phyloP scores from a whole-genome alignment of 2,888 invertebrate genomes.

The Strigamia crassipes region DNA sequence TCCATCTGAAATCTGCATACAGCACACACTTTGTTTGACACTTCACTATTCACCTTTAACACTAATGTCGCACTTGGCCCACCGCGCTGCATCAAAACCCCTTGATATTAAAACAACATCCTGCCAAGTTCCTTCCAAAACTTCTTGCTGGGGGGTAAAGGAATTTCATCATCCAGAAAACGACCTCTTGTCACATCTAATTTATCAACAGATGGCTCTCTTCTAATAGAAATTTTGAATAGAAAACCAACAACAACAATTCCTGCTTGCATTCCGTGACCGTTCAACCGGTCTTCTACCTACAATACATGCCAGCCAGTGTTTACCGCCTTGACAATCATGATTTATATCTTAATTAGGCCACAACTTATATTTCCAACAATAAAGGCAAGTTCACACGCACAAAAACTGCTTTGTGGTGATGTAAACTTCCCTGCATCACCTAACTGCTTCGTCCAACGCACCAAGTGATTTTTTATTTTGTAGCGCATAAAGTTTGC shows the following conservation, averaged over 20 bases:
- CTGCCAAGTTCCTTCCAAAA: background rate
- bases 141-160: background rate
- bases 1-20: background rate
- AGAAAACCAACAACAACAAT: background rate
- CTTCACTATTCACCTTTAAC: background rate
- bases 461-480: too few species aligned
- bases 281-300: background rate
- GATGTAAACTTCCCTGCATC: too few species aligned
- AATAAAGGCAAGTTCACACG: too few species aligned
- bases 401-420: too few species aligned
- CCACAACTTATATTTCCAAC: too few species aligned
- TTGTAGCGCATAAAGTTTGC: too few species aligned
- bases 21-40: background rate
- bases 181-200: slow-evolving; percentile 1
- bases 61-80: background rate
- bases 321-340: background rate
- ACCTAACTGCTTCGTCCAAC: too few species aligned
- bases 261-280: background rate
- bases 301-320: background rate
- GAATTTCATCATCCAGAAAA: slow-evolving; percentile 28
- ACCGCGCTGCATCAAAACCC: background rate
- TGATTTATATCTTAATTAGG: too few species aligned
- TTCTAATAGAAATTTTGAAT: background rate
- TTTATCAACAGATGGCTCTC: slow-evolving; percentile 8
- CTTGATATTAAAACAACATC: background rate